Percentiles rank a stretch among this genome's conserved stretches.
Evolutionary conservation across 1,140 invertebrate genomes (phyloP).

Genomic region (Anthonomus grandis): DNA sequence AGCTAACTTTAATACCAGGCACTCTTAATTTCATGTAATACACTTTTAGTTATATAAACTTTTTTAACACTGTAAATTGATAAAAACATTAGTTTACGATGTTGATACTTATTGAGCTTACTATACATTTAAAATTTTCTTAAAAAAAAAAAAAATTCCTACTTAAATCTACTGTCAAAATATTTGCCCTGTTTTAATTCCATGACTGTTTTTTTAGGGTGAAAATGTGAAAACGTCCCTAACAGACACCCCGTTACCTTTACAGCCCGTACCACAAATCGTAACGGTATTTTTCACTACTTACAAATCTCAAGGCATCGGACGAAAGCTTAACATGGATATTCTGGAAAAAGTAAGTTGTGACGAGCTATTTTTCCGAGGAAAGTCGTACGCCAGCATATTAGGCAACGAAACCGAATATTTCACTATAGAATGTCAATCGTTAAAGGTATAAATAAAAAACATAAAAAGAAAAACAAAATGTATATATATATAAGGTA

Average conservation of each 20-base stretch:
- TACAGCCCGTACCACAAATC: slow-evolving; percentile 52
- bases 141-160: too few relatives aligned
- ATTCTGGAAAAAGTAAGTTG: slow-evolving; percentile 50
- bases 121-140: too few relatives aligned
- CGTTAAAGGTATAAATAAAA: slow-evolving; percentile 1
- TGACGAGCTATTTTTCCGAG: slow-evolving; percentile 53
- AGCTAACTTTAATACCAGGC: too few relatives aligned
- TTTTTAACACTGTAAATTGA: too few relatives aligned
- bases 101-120: too few relatives aligned
- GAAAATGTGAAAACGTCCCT: slow-evolving; percentile 49
- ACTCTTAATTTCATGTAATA: too few relatives aligned
- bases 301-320: slow-evolving; percentile 56
- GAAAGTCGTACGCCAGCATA: slow-evolving; percentile 50
- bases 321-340: slow-evolving; percentile 53
- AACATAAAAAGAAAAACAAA: not conserved
- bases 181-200: too few relatives aligned
- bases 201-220: slow-evolving; percentile 41
- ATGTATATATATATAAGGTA: too few relatives aligned
- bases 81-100: too few relatives aligned
- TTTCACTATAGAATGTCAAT: slow-evolving; percentile 33
- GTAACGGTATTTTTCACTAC: slow-evolving; percentile 60
- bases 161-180: too few relatives aligned
- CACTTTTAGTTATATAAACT: too few relatives aligned
- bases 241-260: slow-evolving; percentile 47
- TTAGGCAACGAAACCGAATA: slow-evolving; percentile 19